These are phyloP conservation scores for Lepisosteus oculatus DNA, from an alignment of 2,113 vertebrate species.

Conservation along the genomic window DNA sequence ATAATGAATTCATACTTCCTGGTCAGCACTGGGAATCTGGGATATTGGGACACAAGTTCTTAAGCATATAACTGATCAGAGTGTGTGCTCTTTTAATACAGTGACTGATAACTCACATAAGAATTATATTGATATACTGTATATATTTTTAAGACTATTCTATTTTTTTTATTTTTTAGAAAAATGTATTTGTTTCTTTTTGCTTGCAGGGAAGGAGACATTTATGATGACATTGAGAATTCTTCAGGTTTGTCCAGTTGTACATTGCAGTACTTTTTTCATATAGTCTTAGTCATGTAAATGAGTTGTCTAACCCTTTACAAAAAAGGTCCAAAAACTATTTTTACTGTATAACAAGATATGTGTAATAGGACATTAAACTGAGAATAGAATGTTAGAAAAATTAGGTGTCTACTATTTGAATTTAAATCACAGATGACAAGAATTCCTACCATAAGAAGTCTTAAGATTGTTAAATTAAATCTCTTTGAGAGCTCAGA, in stretches of 20 bases:
- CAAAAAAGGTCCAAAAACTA: neutral
- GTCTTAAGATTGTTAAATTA: no score
- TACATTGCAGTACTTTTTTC: neutral
- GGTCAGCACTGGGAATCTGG: no score
- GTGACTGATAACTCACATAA: neutral
- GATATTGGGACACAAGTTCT: no score
- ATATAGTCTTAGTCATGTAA: neutral
- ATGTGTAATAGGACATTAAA: neutral
- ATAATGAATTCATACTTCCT: no score
- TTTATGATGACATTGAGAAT: conserved; percentile 75
- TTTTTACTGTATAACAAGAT: neutral
- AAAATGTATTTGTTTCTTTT: conserved; percentile 17
- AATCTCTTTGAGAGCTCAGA: no score
- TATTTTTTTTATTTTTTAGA: neutral
- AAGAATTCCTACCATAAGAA: no score
- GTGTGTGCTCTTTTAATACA: neutral
- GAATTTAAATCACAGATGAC: neutral
- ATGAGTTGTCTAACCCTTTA: neutral
- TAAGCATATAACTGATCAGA: neutral
- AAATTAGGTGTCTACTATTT: neutral
- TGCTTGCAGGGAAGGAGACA: conserved; percentile 66
- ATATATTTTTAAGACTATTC: neutral
- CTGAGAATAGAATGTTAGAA: neutral
- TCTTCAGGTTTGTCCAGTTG: conserved; percentile 43
- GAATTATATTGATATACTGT: neutral